phyloP scores from a whole-genome alignment of 2,888 invertebrate genomes.

The Idaea straminata region DNA sequence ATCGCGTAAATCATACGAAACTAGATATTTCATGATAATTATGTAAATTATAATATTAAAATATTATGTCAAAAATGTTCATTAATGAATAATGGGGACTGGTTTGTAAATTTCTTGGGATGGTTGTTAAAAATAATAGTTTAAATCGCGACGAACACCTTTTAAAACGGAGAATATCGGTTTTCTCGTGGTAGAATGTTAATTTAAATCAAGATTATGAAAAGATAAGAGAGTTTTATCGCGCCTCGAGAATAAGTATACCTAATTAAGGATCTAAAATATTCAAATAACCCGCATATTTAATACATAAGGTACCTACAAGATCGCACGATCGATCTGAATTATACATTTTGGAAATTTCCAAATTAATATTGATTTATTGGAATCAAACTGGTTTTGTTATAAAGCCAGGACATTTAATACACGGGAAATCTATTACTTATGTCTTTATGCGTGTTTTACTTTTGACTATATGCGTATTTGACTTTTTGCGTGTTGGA shows the following conservation, averaged over 20 bases:
- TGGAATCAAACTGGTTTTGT: too few species aligned
- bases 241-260: not conserved
- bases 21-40: not conserved
- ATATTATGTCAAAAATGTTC: not conserved
- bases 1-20: constrained; percentile 31
- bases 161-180: not conserved
- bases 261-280: not conserved
- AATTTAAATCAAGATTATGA: not conserved
- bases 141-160: not conserved
- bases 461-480: too few species aligned
- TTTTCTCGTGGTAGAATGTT: not conserved
- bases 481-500: too few species aligned
- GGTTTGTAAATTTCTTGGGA: not conserved
- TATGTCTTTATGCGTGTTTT: too few species aligned
- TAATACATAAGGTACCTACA: too few species aligned
- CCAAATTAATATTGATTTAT: too few species aligned
- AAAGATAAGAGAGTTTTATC: not conserved
- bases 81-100: constrained; percentile 5
- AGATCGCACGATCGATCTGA: too few species aligned
- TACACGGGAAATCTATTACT: too few species aligned
- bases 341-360: too few species aligned
- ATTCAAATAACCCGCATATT: not conserved
- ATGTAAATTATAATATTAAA: not conserved
- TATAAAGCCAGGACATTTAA: too few species aligned
- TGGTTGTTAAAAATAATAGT: not conserved